Evolutionary conservation across 2,113 vertebrate species (phyloP).

Genomic region (Typhlomys cinereus): DNA sequence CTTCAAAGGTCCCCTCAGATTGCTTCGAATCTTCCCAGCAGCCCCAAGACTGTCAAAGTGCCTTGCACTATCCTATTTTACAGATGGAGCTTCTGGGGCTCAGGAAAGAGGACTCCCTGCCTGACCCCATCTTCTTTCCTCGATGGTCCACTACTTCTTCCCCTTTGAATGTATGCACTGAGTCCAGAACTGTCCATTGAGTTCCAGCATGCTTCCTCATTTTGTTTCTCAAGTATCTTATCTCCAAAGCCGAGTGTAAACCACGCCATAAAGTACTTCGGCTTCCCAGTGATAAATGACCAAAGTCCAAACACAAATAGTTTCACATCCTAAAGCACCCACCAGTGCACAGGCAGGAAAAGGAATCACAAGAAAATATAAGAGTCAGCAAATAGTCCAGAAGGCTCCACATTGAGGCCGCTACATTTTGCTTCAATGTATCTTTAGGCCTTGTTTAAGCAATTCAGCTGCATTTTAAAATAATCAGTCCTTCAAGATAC

Average conservation of each 20-base stretch:
- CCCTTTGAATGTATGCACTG: neutral
- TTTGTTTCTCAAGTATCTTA: conserved; percentile 32
- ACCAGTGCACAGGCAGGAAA: neutral
- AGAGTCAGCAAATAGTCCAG: neutral
- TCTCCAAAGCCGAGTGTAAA: neutral
- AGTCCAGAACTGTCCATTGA: neutral
- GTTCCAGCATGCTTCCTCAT: neutral
- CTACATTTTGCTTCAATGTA: neutral
- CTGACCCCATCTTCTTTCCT: neutral
- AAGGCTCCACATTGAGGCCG: neutral
- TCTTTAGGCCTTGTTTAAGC: conserved; percentile 42
- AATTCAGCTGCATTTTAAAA: conserved; percentile 54
- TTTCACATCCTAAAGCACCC: neutral
- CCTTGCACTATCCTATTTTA: neutral
- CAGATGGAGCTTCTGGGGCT: neutral
- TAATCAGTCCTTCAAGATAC: conserved; percentile 37
- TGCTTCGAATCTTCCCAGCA: neutral
- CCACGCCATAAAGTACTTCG: neutral
- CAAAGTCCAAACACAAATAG: neutral
- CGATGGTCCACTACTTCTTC: neutral
- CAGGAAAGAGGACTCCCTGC: neutral
- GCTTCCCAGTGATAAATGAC: neutral
- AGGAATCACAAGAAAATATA: neutral
- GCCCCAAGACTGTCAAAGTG: neutral
- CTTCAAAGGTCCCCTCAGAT: neutral